Percentiles rank a stretch among this genome's conserved stretches.
Conservation (phyloP, 2,888 invertebrate species). For the Hemistola chrysoprasaria region DNA sequence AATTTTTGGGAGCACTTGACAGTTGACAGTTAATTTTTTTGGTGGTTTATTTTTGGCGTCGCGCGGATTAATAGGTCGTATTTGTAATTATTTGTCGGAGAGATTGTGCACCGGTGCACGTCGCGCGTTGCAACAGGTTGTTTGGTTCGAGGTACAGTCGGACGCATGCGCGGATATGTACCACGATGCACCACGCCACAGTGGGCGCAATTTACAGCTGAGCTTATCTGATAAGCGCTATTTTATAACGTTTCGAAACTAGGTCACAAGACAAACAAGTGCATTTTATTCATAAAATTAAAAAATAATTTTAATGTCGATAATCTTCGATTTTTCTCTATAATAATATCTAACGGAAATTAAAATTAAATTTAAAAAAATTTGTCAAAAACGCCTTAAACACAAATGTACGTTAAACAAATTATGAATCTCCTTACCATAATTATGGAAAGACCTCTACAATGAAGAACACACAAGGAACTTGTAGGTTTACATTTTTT, state of each 20-base stretch:
- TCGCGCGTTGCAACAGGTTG: conserved; percentile 80
- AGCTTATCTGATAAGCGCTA: conserved; percentile 16
- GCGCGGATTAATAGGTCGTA: conserved; percentile 29
- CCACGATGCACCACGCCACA: conserved; percentile 62
- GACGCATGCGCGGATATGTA: conserved; percentile 63
- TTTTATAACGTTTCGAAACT: background rate
- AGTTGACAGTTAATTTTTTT: conserved; percentile 31
- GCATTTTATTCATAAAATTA: too few relatives aligned
- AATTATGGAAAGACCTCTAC: too few relatives aligned
- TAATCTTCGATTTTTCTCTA: too few relatives aligned
- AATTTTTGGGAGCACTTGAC: conserved; percentile 29
- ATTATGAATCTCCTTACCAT: too few relatives aligned
- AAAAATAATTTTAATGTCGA: too few relatives aligned
- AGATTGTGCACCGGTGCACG: conserved; percentile 76
- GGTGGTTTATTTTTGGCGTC: conserved; percentile 23
- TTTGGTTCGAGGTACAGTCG: conserved; percentile 52
- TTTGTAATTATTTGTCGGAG: conserved; percentile 55
- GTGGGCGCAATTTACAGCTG: conserved; percentile 40
- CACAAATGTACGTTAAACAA: too few relatives aligned
- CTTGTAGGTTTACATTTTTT: too few relatives aligned
- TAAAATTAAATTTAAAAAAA: too few relatives aligned
- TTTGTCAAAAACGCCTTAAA: too few relatives aligned
- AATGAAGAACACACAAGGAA: too few relatives aligned
- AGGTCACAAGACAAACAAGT: background rate
- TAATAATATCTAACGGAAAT: too few relatives aligned